These are phyloP conservation scores for Rousettus madagascariensis DNA, from an alignment of 2,797 vertebrate species.

Conservation along the genomic window DNA sequence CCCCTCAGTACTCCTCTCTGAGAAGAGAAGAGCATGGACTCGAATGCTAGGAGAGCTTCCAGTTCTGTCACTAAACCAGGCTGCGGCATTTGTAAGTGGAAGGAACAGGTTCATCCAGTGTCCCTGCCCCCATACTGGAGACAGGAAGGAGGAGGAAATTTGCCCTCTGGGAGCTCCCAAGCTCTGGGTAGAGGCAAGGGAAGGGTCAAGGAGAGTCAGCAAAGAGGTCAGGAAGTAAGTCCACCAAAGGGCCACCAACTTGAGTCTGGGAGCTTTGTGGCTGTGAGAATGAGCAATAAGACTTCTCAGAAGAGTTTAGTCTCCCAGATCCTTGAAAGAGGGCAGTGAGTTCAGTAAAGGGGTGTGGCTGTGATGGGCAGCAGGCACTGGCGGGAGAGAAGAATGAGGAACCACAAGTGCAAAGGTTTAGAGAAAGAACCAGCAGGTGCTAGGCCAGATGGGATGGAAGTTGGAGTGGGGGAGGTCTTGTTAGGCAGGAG, in stretches of 20 bases:
- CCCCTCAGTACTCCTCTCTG: background rate
- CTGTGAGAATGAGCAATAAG: background rate
- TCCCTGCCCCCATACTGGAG: background rate
- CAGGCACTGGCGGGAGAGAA: too few relatives aligned
- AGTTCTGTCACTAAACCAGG: background rate
- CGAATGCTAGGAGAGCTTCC: background rate
- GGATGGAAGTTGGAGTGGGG: too few relatives aligned
- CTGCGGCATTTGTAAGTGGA: background rate
- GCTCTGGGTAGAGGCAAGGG: background rate
- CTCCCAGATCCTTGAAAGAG: background rate
- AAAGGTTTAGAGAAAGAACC: background rate
- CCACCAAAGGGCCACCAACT: background rate
- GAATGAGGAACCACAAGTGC: background rate
- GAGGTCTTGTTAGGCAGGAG: background rate
- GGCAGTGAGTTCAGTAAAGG: too few relatives aligned
- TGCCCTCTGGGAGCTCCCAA: slow-evolving; percentile 13
- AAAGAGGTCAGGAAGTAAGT: background rate
- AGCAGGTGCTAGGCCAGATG: background rate
- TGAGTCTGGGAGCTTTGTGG: background rate
- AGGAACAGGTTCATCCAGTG: slow-evolving; percentile 47
- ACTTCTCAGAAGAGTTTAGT: background rate
- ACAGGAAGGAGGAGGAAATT: background rate
- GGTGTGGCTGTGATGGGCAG: background rate
- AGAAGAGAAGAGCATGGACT: background rate
- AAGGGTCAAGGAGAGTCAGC: background rate